phyloP scores from a whole-genome alignment of 2,113 vertebrate species.

The Pogona vitticeps region DNA sequence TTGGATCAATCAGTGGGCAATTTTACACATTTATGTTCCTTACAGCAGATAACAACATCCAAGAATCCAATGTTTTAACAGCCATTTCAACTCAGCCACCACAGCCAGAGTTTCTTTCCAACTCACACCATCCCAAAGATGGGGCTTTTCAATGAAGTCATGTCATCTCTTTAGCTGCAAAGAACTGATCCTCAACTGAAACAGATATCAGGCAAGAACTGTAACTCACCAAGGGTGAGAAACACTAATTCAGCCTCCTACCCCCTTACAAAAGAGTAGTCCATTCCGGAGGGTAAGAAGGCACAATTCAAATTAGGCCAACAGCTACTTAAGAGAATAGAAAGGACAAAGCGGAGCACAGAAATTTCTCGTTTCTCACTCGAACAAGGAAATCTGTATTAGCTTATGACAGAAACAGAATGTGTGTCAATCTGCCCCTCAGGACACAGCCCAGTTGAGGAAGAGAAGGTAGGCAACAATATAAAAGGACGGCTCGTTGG shows the following conservation, averaged over 20 bases:
- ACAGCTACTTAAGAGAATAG: neutral
- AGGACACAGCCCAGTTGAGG: neutral
- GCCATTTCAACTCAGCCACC: neutral
- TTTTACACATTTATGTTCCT: neutral
- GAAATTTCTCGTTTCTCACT: neutral
- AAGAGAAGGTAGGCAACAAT: neutral
- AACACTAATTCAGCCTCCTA: neutral
- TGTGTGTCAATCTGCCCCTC: neutral
- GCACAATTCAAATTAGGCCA: neutral
- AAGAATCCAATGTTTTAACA: neutral
- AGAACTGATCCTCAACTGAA: neutral
- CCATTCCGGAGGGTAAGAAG: neutral
- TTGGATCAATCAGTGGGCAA: neutral
- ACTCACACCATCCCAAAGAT: no score
- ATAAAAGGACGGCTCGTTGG: neutral
- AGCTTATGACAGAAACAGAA: neutral
- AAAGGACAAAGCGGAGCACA: neutral
- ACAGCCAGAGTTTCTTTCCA: neutral
- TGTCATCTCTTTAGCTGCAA: neutral
- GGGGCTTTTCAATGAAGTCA: neutral
- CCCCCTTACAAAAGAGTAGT: neutral
- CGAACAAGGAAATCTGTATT: neutral
- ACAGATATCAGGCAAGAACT: neutral
- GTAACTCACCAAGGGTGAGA: no score
- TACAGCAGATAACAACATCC: neutral